These are phyloP conservation scores for Lipophrys pholis DNA, from an alignment of 2,113 vertebrate species.

Conservation along the genomic window DNA sequence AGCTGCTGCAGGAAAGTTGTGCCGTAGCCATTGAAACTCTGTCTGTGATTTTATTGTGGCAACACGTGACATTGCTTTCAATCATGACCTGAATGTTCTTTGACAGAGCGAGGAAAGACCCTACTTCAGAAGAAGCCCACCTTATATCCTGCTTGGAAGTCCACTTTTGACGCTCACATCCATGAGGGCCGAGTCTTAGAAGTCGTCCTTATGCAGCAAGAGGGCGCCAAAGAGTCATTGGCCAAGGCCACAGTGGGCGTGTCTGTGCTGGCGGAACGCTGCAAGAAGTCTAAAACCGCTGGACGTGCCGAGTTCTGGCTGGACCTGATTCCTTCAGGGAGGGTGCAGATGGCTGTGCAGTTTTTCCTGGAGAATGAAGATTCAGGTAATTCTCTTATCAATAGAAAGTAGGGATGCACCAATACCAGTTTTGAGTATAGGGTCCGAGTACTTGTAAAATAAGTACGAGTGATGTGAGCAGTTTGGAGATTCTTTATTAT, in stretches of 20 bases:
- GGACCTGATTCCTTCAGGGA: slow-evolving; percentile 82
- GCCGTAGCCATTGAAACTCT: neutral
- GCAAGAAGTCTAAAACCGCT: slow-evolving; percentile 88
- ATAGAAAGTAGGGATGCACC: neutral
- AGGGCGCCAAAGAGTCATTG: slow-evolving; percentile 88
- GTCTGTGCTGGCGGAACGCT: slow-evolving; percentile 91
- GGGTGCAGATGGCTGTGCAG: slow-evolving; percentile 79
- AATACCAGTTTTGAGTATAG: too few species aligned
- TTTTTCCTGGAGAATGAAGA: slow-evolving; percentile 80
- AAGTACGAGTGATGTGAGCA: too few species aligned
- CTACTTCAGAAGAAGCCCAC: slow-evolving; percentile 96
- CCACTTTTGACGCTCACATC: slow-evolving; percentile 94
- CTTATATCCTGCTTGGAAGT: slow-evolving; percentile 95
- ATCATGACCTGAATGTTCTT: slow-evolving; percentile 9
- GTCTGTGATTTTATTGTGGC: neutral
- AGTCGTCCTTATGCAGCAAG: slow-evolving; percentile 89
- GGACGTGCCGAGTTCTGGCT: slow-evolving; percentile 94
- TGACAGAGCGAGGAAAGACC: slow-evolving; percentile 94
- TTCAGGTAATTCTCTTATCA: slow-evolving; percentile 53
- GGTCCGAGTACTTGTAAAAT: too few species aligned
- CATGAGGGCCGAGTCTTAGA: slow-evolving; percentile 95
- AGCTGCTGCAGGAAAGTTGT: neutral
- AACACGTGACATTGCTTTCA: neutral
- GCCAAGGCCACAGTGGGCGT: slow-evolving; percentile 94
- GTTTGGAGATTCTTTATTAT: too few species aligned